These are phyloP conservation scores for Heliconius hewitsoni DNA, from an alignment of 1,140 invertebrate genomes.

Conservation along the genomic window DNA sequence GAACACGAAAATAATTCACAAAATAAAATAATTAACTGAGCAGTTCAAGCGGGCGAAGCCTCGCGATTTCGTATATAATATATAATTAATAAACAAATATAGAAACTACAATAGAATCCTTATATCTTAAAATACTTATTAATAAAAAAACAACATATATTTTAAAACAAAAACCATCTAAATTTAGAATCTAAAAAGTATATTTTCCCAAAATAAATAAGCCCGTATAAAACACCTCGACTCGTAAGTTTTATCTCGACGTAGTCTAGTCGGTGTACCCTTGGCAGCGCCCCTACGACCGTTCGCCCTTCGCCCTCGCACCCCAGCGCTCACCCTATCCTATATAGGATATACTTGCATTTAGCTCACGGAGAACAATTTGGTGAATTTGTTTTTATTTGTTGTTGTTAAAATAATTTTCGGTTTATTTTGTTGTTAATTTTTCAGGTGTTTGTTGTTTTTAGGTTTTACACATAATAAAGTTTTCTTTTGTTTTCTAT, in stretches of 20 bases:
- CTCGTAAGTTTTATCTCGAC: slow-evolving; percentile 31
- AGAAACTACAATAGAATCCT: no score
- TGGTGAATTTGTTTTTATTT: not conserved
- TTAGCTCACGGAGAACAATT: not conserved
- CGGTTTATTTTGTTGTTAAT: not conserved
- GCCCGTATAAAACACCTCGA: slow-evolving; percentile 12
- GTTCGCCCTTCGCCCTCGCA: slow-evolving; percentile 45
- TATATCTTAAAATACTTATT: not conserved
- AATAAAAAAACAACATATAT: not conserved
- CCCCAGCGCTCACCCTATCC: slow-evolving; percentile 36
- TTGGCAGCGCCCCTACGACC: slow-evolving; percentile 51
- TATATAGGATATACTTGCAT: slow-evolving; percentile 32
- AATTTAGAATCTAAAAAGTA: not conserved
- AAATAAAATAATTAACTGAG: no score
- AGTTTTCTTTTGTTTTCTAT: no score
- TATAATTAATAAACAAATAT: no score
- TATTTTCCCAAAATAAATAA: slow-evolving; percentile 6
- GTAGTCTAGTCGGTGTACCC: slow-evolving; percentile 38
- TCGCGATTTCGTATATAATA: no score
- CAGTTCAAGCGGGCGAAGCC: no score
- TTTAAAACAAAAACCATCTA: not conserved
- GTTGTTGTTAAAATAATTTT: not conserved
- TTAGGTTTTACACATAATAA: no score
- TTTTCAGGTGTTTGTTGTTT: no score
- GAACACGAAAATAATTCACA: no score